Base-by-base conservation (phyloP, 2,888 invertebrate species). In the Drosophila incognita region DNA sequence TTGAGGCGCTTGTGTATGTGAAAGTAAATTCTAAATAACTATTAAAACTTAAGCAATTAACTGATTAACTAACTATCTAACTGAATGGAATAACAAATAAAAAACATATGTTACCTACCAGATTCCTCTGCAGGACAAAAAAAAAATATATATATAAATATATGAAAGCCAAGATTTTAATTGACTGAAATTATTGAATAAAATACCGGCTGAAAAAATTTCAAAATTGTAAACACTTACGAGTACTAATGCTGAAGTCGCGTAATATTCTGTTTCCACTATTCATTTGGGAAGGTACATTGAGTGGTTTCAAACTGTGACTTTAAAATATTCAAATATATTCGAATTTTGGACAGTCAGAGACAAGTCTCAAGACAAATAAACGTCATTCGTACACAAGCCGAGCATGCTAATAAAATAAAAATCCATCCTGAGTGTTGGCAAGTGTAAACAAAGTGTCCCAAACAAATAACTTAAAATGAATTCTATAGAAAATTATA, bases 401-500 rank as follows among this genome's bases (percentile, higher is more conserved):
- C 57, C 42, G 6, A 40, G 10, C 10, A 42, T 15, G 42, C 13
- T 31, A 53, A 72, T 66, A 51, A 49, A 60, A 66, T 62, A 65
- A 69, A 73, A 65, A 57, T 27, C 31, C 15, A 21, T 29, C 18
- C 10, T 33, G 53, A 36, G 13, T 51, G 24, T 18, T 49, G 61
- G 46, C 35, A 69, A 70, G 53, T 40, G 24, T 54, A 35, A 38
- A 38, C 48, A 69, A 69, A 69, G 65, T 71, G 68, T 52, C 59
- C 72, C 54, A 85, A 82, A 74, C 79, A 81, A 85, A 85, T 74
- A 80, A 73, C 82, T 77, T 74, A 49, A 74, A 77, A 82, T 77
- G 77, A 83, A 80, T 70, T 75, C 69, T n/a, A 18, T 27, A 56
- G 6, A 6, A 18, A 38, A 56, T n/a, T 56, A 27, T 27, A 54